Evolutionary conservation across 2,888 invertebrate genomes (phyloP).

Genomic region (Philereme transversata): DNA sequence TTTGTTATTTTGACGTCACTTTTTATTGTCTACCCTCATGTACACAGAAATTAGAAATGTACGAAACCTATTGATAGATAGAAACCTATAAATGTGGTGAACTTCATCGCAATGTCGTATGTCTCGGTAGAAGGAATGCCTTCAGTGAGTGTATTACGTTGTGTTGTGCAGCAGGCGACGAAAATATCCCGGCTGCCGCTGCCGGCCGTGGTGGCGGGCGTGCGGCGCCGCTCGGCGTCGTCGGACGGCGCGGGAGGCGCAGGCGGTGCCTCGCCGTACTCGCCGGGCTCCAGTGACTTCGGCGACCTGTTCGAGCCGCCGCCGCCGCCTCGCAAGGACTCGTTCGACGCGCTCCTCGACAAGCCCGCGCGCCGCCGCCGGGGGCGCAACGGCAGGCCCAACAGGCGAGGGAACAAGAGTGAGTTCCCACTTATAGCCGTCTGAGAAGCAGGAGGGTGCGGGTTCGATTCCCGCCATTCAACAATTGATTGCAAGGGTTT

Average conservation of each 20-base stretch:
- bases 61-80: too few relatives aligned
- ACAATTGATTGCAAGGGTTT: too few relatives aligned
- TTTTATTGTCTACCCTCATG: too few relatives aligned
- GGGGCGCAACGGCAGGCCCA: conserved; percentile 61
- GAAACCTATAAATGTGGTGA: too few relatives aligned
- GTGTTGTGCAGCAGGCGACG: conserved; percentile 32
- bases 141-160: too few relatives aligned
- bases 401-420: conserved; percentile 71
- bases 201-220: conserved; percentile 41
- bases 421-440: too few relatives aligned
- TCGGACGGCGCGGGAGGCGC: conserved; percentile 84
- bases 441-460: too few relatives aligned
- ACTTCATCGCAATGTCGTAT: too few relatives aligned
- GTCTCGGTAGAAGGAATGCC: too few relatives aligned
- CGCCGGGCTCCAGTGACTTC: conserved; percentile 94
- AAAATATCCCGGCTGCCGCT: conserved; percentile 56
- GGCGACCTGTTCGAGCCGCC: conserved; percentile 93
- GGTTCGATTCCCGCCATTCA: too few relatives aligned
- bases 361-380: conserved; percentile 88
- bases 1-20: too few relatives aligned
- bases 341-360: conserved; percentile 85
- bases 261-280: conserved; percentile 89
- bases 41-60: too few relatives aligned
- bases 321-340: conserved; percentile 33
- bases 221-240: conserved; percentile 62